Base-by-base conservation (phyloP, 2,888 invertebrate species). In the Orthosia gothica region DNA sequence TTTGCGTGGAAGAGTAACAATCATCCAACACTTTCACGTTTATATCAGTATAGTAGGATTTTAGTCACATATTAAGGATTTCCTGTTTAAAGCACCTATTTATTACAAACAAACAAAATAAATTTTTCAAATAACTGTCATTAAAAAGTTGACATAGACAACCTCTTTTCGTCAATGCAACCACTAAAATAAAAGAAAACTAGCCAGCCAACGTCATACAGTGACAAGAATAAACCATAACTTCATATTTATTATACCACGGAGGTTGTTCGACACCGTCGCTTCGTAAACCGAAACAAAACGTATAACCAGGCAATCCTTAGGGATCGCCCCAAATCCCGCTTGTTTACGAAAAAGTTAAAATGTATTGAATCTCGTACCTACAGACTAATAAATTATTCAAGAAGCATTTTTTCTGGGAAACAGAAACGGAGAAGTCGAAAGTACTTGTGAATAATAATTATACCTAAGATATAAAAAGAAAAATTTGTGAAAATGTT, bases 321-420 rank as follows among this genome's bases (percentile, higher is more conserved):
- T 18, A n/a, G 70, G 67, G 70, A 82, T 83, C 69, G 65, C n/a
- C 54, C 45, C 64, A 76, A 82, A 79, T 74, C 81, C 74, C 74
- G 65, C 76, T 75, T 76, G 82, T 79, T 85, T 76, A 75, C 73
- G 73, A 49, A 83, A 87, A 88, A 84, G 83, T 72, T 84, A 72
- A 82, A 83, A 85, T 70, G 76, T 75, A 87, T 83, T 83, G 64
- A 76, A 79, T 67, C 69, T 69, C 63, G 67, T 77, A 76, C 61
- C 49, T 71, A 18, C 16, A n/a, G 50, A 40, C 54, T 78, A 64
- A 74, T 79, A 71, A 82, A 85, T 79, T 74, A 85, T 78, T 84
- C 81, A 73, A 13, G 20, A 32, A 67, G 49, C 49, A 66, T 70
- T 76, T 84, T 83, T 75, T 82, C 70, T 32, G 50, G n/a, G 55